Percentiles rank a stretch among this genome's conserved stretches.
Conservation (phyloP, 2,888 invertebrate species). For the Drosophila sordidula region DNA sequence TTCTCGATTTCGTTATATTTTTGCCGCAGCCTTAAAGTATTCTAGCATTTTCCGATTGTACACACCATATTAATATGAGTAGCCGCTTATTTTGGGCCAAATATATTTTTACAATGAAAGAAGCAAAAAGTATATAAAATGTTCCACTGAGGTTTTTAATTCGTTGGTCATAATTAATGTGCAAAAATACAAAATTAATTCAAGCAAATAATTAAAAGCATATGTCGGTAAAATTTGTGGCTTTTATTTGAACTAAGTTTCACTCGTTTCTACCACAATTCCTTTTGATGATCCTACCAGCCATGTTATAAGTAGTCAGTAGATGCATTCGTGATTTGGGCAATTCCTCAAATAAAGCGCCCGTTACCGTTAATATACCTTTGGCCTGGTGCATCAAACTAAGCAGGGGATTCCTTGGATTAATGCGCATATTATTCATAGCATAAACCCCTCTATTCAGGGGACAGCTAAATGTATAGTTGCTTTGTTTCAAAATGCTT, state of each 20-base stretch:
- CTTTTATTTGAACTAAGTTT: background rate
- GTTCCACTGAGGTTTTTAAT: too few relatives aligned
- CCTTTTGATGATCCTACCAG: constrained; percentile 53
- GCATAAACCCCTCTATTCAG: constrained; percentile 63
- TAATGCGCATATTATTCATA: constrained; percentile 66
- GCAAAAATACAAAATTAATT: too few relatives aligned
- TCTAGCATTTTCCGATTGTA: background rate
- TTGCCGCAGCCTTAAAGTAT: constrained; percentile 24
- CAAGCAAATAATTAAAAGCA: background rate
- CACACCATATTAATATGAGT: background rate
- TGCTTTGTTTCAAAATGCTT: constrained; percentile 62
- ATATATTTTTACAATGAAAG: too few relatives aligned
- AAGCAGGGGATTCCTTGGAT: constrained; percentile 61
- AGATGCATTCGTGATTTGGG: constrained; percentile 25
- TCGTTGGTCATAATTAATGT: too few relatives aligned
- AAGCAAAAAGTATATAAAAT: background rate
- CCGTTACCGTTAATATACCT: constrained; percentile 49
- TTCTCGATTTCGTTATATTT: background rate
- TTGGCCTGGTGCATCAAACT: constrained; percentile 58
- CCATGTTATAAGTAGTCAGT: constrained; percentile 59
- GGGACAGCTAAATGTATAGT: constrained; percentile 71
- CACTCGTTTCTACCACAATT: constrained; percentile 55
- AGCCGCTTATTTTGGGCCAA: too few relatives aligned
- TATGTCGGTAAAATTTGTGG: too few relatives aligned
- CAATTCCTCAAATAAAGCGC: constrained; percentile 61